These are phyloP conservation scores for Dysdera silvatica DNA, from an alignment of 1,140 invertebrate species.

Conservation along the genomic window DNA sequence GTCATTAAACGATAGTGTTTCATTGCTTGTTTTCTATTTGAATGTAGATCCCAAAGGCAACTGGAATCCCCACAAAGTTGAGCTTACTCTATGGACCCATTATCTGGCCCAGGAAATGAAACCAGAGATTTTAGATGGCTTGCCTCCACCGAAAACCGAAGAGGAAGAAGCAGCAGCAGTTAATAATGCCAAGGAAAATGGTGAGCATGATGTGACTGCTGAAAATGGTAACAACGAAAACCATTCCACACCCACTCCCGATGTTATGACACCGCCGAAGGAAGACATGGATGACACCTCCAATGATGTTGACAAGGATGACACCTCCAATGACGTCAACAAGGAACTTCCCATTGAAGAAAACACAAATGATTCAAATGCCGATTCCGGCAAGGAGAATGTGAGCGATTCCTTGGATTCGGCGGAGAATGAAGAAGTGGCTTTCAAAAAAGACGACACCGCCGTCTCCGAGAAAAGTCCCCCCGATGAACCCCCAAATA, in stretches of 20 bases:
- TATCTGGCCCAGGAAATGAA: conserved; percentile 73
- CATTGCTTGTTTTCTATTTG: too few relatives aligned
- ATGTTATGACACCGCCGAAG: neutral
- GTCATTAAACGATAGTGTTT: too few relatives aligned
- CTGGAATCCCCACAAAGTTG: conserved; percentile 77
- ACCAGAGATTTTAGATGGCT: conserved; percentile 68
- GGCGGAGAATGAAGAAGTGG: conserved; percentile 4
- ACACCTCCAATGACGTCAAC: conserved; percentile 6
- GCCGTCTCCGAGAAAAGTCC: neutral
- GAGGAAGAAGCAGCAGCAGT: neutral
- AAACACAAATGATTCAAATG: conserved; percentile 27
- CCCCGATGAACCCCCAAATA: conserved; percentile 22
- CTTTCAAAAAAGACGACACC: neutral
- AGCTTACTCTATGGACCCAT: conserved; percentile 83
- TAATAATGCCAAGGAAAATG: conserved; percentile 7
- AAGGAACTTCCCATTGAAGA: conserved; percentile 22
- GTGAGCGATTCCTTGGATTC: conserved; percentile 16
- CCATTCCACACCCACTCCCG: neutral
- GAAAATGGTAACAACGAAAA: conserved; percentile 8
- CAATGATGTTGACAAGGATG: conserved; percentile 1
- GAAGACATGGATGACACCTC: neutral
- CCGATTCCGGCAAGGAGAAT: conserved; percentile 25
- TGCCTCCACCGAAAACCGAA: conserved; percentile 47
- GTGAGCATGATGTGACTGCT: conserved; percentile 4
- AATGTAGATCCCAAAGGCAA: conserved; percentile 47